These are phyloP conservation scores for Hiodon tergisus DNA, from an alignment of 2,113 vertebrate genomes.

Conservation along the genomic window DNA sequence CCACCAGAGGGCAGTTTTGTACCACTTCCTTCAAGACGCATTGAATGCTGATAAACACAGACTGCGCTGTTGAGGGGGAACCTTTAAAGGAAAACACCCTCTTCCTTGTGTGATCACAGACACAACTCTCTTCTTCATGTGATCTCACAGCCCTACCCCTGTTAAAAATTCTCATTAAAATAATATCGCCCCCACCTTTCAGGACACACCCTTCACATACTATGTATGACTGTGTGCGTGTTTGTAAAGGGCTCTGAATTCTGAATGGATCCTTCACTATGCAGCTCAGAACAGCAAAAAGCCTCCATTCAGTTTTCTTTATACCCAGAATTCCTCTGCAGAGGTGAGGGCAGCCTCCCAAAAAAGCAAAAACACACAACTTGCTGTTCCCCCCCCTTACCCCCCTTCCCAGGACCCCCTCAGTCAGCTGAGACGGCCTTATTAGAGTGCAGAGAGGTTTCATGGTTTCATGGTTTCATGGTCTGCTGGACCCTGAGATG, in stretches of 20 bases:
- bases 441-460: too few relatives aligned
- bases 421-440: too few relatives aligned
- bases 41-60: not conserved
- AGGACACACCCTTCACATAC: not conserved
- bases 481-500: too few relatives aligned
- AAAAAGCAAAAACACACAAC: not conserved
- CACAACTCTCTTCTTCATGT: not conserved
- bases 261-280: slow-evolving; percentile 22
- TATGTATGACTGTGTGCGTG: not conserved
- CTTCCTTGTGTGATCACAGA: not conserved
- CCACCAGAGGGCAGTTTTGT: slow-evolving; percentile 6
- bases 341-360: slow-evolving; percentile 14
- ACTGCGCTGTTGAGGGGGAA: not conserved
- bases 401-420: not conserved
- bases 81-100: not conserved
- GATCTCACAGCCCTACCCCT: not conserved
- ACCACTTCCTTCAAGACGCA: not conserved
- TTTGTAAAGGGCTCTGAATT: not conserved
- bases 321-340: slow-evolving; percentile 5
- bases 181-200: not conserved
- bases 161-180: slow-evolving; percentile 8
- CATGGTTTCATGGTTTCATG: too few relatives aligned
- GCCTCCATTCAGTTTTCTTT: slow-evolving; percentile 14
- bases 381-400: not conserved
- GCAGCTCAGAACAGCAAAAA: slow-evolving; percentile 2